Evolutionary conservation across 2,113 vertebrate genomes (phyloP), one percentile per base, ranked within the genome.

Genomic region (Piprites chloris): DNA sequence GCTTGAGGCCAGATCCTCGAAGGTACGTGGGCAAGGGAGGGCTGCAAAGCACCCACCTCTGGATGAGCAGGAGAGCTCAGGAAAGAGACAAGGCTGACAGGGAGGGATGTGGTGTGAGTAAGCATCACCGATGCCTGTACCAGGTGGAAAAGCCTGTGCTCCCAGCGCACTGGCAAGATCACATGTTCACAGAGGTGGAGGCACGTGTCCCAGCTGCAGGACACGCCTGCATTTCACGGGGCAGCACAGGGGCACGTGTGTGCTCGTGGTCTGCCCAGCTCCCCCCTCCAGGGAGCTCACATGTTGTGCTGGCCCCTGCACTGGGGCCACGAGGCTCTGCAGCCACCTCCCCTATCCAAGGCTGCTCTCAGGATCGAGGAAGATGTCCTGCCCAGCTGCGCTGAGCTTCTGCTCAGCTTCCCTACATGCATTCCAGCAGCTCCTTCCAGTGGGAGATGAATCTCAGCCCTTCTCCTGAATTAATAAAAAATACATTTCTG

Each of bases 101-200:
- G 2, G 56, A 53, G 30, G 8, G 19, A n/a, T 9, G 23, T 10
- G 72, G 46, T 73, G 28, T 6, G 46, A 73, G 39, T 7, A 55
- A 87, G 42, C 33, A 4, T n/a, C 71, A 39, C 42, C 8, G 0
- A 32, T 14, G 65, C 8, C 69, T 23, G 15, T 0, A 0, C 5
- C 56, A 72, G 52, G 66, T 5, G 44, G 66, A 53, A 79, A 86
- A 46, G 15, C 35, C 55, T 7, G 21, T 24, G 55, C 19, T 72
- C 53, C 24, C n/a, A 15, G 13, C 0, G 2, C 1, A 0, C 47
- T 22, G 52, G 20, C 1, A 1, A 0, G 2, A 49, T 63, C 63
- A 22, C 41, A 16, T 0, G 4, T 27, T 49, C 41, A 37, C 5
- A 2, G 24, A 41, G 77, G 32, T 50, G 69, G 14, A 62, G 23